Evolutionary conservation across 2,888 invertebrate genomes (phyloP).

Genomic region (Barypeithes pellucidus): DNA sequence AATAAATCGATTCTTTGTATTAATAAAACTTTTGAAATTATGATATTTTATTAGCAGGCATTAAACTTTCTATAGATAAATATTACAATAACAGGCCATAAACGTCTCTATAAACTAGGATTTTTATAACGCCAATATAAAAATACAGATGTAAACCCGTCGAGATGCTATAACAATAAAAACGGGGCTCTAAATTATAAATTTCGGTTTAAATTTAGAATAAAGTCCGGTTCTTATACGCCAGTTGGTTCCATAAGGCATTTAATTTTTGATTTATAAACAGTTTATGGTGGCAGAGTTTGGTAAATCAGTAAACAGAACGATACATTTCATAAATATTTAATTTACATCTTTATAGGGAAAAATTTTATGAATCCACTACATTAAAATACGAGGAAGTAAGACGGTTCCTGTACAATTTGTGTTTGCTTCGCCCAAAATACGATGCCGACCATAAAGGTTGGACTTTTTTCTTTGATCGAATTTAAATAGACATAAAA

Average conservation of each 20-base stretch:
- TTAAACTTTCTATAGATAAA: constrained; percentile 7
- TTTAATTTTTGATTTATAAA: constrained; percentile 38
- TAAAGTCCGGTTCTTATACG: constrained; percentile 24
- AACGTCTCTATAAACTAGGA: constrained; percentile 18
- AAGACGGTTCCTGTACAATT: too few relatives aligned
- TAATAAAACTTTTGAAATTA: constrained; percentile 15
- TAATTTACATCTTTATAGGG: background rate
- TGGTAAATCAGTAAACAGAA: constrained; percentile 15
- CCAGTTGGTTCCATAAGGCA: constrained; percentile 38
- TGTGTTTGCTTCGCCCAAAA: too few relatives aligned
- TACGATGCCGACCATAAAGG: too few relatives aligned
- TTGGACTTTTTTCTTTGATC: too few relatives aligned
- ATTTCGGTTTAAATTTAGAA: constrained; percentile 29
- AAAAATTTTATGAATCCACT: too few relatives aligned
- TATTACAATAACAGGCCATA: constrained; percentile 23
- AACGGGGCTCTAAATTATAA: constrained; percentile 21
- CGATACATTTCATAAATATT: constrained; percentile 21
- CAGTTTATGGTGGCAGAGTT: constrained; percentile 21
- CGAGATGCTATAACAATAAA: constrained; percentile 27
- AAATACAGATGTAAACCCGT: constrained; percentile 23
- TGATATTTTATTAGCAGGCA: constrained; percentile 16
- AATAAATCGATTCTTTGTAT: background rate
- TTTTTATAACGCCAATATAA: constrained; percentile 31
- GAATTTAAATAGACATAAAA: too few relatives aligned
- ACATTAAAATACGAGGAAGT: too few relatives aligned